Base-by-base conservation (phyloP, 2,797 vertebrate genomes). In the Malurus splendens region DNA sequence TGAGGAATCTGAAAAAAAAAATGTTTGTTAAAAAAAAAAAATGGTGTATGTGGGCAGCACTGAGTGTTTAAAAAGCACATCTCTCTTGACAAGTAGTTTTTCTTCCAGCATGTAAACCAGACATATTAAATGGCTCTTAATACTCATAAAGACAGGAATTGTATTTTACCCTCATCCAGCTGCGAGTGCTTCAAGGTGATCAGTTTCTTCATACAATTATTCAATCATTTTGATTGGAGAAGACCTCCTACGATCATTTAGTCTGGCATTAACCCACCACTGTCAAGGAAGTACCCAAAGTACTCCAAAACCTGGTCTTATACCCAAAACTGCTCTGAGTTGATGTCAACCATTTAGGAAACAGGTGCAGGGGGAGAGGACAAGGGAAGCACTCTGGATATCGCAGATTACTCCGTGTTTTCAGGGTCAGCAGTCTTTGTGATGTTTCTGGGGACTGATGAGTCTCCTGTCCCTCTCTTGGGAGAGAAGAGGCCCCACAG, bases 401-500 rank as follows among this genome's bases (percentile, higher is more conserved):
- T 68, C 1, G 3, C 33, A 68, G 23, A 52, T 75, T 42, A 42
- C 14, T 74, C 51, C 11, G 0, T 45, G 12, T 44, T 72, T 74
- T 75, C 56, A 56, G 55, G n/a, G 61, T 72, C 62, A 66, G 66
- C 1, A 2, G 3, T 32, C 82, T 77, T 39, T 7, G 4, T 41
- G 55, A 7, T 77, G 51, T 65, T 82, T 62, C 56, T 59, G 81
- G 74, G 27, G 17, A 47, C 44, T 9, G n/a, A 11, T 42, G 60
- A 74, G 27, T 18, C 33, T 65, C 30, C 39, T 10, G 19, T 28
- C 57, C 33, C 59, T 24, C 54, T 24, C 24, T 9, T 50, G 65
- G 65, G 56, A 66, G 27, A 74, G 12, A 36, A 89, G 74, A 0
- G 0, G 30, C 32, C 45, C 16, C 5, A 0, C 11, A 59, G 25